A percentile compares a stretch with the other conserved stretches of the same genome.
These are phyloP conservation scores for Pangasius krempfi DNA, from an alignment of 2,797 vertebrate species.

Conservation along the genomic window DNA sequence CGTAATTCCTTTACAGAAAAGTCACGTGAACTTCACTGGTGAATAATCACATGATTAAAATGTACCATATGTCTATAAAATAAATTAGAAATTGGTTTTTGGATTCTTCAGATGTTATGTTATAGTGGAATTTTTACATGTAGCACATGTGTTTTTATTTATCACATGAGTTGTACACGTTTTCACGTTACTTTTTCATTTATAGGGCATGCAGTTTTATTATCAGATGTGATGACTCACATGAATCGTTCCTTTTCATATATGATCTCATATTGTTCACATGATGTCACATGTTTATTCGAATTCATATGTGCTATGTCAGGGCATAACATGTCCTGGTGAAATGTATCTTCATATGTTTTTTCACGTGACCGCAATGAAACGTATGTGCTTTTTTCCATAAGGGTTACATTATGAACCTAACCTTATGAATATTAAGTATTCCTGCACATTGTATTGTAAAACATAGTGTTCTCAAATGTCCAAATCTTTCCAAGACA, in stretches of 20 bases:
- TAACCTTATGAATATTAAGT: neutral
- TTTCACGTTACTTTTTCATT: neutral
- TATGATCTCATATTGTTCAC: neutral
- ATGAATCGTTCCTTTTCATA: neutral
- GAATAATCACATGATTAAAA: neutral
- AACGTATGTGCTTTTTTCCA: neutral
- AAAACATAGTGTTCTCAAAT: neutral
- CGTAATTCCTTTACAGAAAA: neutral
- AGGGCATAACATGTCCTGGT: neutral
- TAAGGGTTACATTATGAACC: neutral
- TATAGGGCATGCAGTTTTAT: neutral
- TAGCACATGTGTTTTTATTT: neutral
- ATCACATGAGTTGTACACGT: neutral
- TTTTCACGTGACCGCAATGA: neutral
- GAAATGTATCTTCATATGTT: neutral
- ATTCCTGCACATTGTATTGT: neutral
- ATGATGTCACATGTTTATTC: neutral
- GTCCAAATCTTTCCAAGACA: neutral
- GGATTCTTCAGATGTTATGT: neutral
- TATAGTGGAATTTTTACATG: neutral
- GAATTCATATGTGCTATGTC: neutral
- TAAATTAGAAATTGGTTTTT: neutral
- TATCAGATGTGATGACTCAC: neutral
- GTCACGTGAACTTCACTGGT: neutral
- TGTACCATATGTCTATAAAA: neutral